Evolutionary conservation across 2,888 invertebrate genomes (phyloP).

Genomic region (Ochlodes sylvanus): DNA sequence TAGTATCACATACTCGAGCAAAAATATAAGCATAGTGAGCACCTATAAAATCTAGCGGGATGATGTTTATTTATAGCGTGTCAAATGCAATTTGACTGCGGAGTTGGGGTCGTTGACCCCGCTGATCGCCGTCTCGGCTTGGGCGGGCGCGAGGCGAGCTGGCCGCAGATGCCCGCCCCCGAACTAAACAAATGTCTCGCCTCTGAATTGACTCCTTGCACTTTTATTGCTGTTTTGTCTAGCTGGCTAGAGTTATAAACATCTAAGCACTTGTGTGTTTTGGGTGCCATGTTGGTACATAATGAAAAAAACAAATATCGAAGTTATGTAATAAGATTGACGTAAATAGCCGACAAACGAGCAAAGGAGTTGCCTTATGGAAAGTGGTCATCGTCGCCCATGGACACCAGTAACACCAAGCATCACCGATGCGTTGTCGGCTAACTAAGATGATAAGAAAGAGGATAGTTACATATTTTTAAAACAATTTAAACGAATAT

Average conservation of each 20-base stretch:
- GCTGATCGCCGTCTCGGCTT: constrained; percentile 47
- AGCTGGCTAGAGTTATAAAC: not conserved
- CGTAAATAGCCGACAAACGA: too few species aligned
- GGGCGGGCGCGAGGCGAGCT: constrained; percentile 44
- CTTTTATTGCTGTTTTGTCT: constrained; percentile 42
- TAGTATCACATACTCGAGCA: not conserved
- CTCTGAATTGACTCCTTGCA: constrained; percentile 52
- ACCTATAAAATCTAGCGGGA: constrained; percentile 30
- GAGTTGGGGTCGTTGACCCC: constrained; percentile 65
- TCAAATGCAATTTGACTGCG: constrained; percentile 46
- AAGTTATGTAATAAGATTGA: too few species aligned
- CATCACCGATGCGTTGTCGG: too few species aligned
- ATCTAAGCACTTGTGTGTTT: too few species aligned
- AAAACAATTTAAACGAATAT: too few species aligned
- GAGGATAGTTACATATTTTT: too few species aligned
- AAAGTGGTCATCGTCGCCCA: too few species aligned
- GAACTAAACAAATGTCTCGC: constrained; percentile 68
- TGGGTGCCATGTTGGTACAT: too few species aligned
- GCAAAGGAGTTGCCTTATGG: too few species aligned
- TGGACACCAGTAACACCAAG: too few species aligned
- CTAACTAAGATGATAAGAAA: too few species aligned
- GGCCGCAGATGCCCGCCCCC: constrained; percentile 48
- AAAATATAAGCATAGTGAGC: constrained; percentile 19
- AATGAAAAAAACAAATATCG: too few species aligned
- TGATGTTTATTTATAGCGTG: constrained; percentile 40